Percentiles rank a stretch among this genome's conserved stretches.
Evolutionary conservation across 2,113 vertebrate genomes (phyloP).

Genomic region (Empidonax alnorum): DNA sequence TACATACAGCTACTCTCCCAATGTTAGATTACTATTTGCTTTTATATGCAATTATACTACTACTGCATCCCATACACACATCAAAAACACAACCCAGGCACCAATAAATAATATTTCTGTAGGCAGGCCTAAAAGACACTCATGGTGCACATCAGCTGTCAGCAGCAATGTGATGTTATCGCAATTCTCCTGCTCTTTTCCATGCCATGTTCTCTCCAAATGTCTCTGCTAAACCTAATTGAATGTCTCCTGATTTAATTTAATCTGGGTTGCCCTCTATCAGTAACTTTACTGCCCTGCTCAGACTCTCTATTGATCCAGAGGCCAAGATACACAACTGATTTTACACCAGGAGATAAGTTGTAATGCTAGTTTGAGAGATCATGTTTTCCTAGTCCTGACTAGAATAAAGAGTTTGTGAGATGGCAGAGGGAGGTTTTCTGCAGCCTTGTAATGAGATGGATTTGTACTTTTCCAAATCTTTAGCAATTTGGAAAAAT

Average conservation of each 20-base stretch:
- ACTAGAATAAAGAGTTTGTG: neutral
- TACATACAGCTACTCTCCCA: neutral
- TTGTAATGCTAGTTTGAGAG: neutral
- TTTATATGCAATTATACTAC: neutral
- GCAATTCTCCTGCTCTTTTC: neutral
- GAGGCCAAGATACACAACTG: neutral
- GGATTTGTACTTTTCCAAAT: neutral
- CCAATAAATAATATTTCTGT: neutral
- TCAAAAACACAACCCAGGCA: neutral
- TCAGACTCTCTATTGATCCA: neutral
- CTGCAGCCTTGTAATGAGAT: neutral
- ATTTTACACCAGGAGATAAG: neutral
- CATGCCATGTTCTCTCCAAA: neutral
- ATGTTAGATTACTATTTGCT: neutral
- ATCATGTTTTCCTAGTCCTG: neutral
- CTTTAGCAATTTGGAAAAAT: neutral
- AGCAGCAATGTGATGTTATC: neutral
- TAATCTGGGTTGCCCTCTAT: neutral
- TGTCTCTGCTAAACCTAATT: neutral
- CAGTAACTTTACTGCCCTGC: neutral
- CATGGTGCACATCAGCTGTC: neutral
- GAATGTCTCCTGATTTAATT: neutral
- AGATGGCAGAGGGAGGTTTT: neutral
- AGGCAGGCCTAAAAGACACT: neutral
- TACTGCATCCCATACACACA: neutral